Evolutionary conservation across 53 echinoderm and acorn worm genomes (phyloP).

Genomic region (Crossaster papposus): DNA sequence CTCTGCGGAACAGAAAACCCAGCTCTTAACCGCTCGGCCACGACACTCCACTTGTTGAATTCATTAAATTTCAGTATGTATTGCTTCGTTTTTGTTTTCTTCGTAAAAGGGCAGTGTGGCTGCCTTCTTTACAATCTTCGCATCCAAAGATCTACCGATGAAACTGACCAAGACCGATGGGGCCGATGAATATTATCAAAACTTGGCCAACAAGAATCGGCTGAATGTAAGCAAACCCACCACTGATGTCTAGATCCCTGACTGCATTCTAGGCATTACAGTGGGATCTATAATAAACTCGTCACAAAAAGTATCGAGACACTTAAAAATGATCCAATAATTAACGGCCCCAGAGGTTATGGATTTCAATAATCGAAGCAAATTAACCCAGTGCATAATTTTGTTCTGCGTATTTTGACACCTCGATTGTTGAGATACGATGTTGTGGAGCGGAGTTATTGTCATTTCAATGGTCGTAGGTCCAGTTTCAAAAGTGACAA

Average conservation of each 20-base stretch:
- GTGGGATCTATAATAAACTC: background rate
- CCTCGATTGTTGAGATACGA: too few relatives aligned
- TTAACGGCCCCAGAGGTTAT: too few relatives aligned
- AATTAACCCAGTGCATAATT: too few relatives aligned
- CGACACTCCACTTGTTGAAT: background rate
- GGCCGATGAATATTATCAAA: conserved; percentile 76
- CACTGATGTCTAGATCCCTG: background rate
- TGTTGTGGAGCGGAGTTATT: too few relatives aligned
- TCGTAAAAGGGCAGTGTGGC: conserved; percentile 72
- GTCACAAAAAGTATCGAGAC: too few relatives aligned
- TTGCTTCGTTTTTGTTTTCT: background rate
- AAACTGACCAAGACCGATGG: conserved; percentile 58
- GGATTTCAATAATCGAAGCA: too few relatives aligned
- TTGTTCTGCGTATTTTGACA: too few relatives aligned
- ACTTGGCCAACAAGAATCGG: conserved; percentile 47
- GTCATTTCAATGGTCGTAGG: too few relatives aligned
- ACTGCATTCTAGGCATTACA: background rate
- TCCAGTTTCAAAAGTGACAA: too few relatives aligned
- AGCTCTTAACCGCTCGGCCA: too few relatives aligned
- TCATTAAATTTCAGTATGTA: background rate
- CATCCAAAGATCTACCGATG: conserved; percentile 75
- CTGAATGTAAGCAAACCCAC: conserved; percentile 5
- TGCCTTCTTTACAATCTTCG: conserved; percentile 79
- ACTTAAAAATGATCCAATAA: too few relatives aligned
- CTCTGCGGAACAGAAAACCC: too few relatives aligned